Evolutionary conservation across 2,113 vertebrate genomes (phyloP).

Genomic region (Lichenostomus cassidix): DNA sequence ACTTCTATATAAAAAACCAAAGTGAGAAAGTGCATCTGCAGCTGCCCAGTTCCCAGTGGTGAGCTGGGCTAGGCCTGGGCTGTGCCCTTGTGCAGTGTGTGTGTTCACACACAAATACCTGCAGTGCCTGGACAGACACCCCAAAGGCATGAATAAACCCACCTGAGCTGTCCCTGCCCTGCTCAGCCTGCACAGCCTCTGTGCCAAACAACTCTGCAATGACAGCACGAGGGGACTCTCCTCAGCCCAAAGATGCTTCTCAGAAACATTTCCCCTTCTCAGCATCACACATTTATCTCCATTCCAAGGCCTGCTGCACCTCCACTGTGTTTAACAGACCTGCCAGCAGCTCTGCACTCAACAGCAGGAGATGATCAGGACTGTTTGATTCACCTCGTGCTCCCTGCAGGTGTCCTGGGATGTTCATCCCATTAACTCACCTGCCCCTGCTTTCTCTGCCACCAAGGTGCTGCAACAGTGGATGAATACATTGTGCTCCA

Average conservation of each 20-base stretch:
- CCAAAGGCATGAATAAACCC: background rate
- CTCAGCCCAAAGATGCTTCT: background rate
- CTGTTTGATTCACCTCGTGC: background rate
- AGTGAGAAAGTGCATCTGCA: background rate
- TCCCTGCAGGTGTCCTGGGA: background rate
- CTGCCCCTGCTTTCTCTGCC: background rate
- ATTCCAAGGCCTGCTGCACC: background rate
- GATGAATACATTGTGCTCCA: background rate
- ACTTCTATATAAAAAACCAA: background rate
- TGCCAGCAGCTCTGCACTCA: background rate
- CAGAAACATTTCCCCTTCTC: background rate
- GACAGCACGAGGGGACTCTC: background rate
- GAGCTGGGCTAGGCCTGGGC: background rate
- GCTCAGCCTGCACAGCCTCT: background rate
- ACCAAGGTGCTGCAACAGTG: background rate
- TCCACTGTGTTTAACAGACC: background rate
- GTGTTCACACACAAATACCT: accelerated
- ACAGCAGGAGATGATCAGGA: background rate
- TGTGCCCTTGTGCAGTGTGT: background rate
- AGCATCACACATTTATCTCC: background rate
- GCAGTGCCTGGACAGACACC: background rate
- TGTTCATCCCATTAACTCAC: background rate
- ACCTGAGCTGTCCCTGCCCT: background rate
- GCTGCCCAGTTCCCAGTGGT: background rate
- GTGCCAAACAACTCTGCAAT: background rate